These are phyloP conservation scores for Pomatorhinus ruficollis DNA, from an alignment of 2,113 vertebrate species.

Conservation along the genomic window DNA sequence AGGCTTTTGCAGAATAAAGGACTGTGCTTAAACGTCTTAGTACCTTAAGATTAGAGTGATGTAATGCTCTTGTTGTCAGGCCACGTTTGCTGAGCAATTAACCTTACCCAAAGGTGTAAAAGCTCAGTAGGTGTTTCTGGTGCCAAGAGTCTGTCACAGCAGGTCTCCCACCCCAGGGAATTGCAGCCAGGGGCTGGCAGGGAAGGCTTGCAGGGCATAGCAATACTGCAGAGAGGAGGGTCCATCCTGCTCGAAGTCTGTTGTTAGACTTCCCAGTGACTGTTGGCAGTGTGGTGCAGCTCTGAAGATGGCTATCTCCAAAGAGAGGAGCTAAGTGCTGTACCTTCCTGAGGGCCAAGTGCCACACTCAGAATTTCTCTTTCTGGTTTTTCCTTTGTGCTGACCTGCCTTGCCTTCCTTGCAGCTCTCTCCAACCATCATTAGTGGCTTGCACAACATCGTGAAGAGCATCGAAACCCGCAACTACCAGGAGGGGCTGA, in stretches of 20 bases:
- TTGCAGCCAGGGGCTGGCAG: not conserved
- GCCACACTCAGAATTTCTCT: not conserved
- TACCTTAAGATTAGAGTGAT: not conserved
- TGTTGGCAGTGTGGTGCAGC: not conserved
- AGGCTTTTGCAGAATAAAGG: not conserved
- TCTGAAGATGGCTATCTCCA: not conserved
- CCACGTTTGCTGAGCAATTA: not conserved
- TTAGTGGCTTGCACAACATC: slow-evolving; percentile 90
- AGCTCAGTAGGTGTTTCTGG: not conserved
- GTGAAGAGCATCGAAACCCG: slow-evolving; percentile 86
- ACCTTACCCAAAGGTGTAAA: not conserved
- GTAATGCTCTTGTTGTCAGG: not conserved
- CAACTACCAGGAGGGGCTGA: slow-evolving; percentile 87
- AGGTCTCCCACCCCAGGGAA: not conserved
- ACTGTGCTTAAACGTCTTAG: not conserved
- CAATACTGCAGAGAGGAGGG: not conserved
- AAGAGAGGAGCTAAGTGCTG: not conserved
- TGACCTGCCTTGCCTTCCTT: slow-evolving; percentile 15
- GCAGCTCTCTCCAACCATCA: slow-evolving; percentile 92
- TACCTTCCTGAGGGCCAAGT: not conserved
- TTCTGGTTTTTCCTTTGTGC: not conserved
- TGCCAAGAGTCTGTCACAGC: not conserved
- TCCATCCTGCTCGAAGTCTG: not conserved
- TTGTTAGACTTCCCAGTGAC: not conserved
- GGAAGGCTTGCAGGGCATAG: not conserved